Evolutionary conservation across 2,113 vertebrate genomes (phyloP), one percentile per base, ranked within the genome.

Genomic region (Callospermophilus lateralis): DNA sequence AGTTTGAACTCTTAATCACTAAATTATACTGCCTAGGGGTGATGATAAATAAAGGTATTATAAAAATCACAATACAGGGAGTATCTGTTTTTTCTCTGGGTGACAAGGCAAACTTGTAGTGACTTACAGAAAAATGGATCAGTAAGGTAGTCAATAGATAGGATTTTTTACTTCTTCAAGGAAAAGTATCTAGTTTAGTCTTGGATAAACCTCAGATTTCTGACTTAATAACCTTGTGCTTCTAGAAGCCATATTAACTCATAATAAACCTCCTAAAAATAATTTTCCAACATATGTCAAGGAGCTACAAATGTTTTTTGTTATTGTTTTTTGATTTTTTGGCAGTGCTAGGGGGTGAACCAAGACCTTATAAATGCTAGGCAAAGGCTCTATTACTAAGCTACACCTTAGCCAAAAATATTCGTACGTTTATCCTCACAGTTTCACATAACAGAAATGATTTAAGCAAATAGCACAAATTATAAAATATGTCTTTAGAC

Each of bases 261-360:
- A 67, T 90, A 80, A 22, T 65, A 88, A 48, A 48, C 32, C 61
- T 79, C 94, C 90, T n/a, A 84, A 84, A 70, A 70, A 37, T 84
- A 70, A n/a, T 67, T 22, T 89, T 79, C 8, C 3, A 12, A 0
- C 70, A 48, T 51, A 26, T 89, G 37, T 79, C 67, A n/a, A 89
- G 90, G 3, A 32, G 42, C 88, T 92, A 55, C 85, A 92, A 84
- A 19, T 68, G 63, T 81, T 70, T 42, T 24, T 16, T 65, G 28
- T 32, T 34, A 32, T 67, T 53, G 22, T 58, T 20, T 58, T 58
- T 63, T 63, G 26, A 4, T 67, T 67, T 67, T 67, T 32, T 32
- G 65, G 65, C 30, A 13, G 65, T 67, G 12, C 65, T 67, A 13
- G 4, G 12, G 30, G 2, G 30, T 67, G 26, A 67, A 67, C 30